Percentiles rank a stretch among this genome's conserved stretches.
Evolutionary conservation across 2,888 invertebrate genomes (phyloP).

Genomic region (Coelopa pilipes): DNA sequence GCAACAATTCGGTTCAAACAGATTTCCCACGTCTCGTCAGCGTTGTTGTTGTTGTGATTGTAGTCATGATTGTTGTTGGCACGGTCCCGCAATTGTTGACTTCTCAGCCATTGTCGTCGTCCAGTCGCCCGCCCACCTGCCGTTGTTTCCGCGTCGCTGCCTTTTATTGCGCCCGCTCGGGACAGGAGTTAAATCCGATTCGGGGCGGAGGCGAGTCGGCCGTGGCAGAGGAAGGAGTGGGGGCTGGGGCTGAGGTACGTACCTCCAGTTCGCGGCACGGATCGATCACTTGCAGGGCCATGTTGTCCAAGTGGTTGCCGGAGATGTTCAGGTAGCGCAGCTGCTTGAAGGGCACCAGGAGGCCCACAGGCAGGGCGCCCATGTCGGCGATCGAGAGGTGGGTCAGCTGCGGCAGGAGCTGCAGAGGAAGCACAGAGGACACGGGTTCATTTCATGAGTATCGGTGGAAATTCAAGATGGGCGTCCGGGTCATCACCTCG

Average conservation of each 20-base stretch:
- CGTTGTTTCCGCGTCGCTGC: no score
- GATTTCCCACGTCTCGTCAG: constrained; percentile 24
- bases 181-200: no score
- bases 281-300: constrained; percentile 65
- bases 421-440: constrained; percentile 7
- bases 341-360: constrained; percentile 66
- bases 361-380: constrained; percentile 65
- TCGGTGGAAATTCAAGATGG: no score
- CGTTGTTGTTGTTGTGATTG: constrained; percentile 25
- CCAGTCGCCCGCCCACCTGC: no score
- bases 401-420: constrained; percentile 64
- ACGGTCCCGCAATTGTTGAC: background rate
- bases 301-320: constrained; percentile 73
- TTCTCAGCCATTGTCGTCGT: background rate
- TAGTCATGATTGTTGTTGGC: constrained; percentile 9
- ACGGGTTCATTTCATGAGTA: background rate
- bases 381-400: constrained; percentile 66
- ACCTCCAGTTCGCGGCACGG: constrained; percentile 65
- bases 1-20: constrained; percentile 30
- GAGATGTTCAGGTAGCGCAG: constrained; percentile 78
- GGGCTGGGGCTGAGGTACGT: constrained; percentile 43
- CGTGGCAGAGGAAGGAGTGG: no score
- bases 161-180: no score
- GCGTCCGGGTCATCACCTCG: constrained; percentile 52
- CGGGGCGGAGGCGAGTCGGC: no score